Percentiles rank a stretch among this genome's conserved stretches.
phyloP scores from a whole-genome alignment of 2,113 vertebrate genomes.

The Phylloscopus whistleri region DNA sequence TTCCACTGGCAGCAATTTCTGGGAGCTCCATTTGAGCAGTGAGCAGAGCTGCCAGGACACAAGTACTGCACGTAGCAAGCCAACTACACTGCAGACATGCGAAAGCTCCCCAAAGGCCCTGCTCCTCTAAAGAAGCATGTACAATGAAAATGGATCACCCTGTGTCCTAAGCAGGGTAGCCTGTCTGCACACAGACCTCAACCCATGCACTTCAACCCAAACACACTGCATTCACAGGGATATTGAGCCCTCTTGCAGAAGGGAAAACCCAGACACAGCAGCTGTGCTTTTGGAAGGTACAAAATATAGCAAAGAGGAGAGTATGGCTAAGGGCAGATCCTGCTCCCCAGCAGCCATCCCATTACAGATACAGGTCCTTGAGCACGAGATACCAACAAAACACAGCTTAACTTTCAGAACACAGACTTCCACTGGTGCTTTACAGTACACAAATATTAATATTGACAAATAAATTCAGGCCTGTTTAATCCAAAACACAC shows the following conservation, averaged over 20 bases:
- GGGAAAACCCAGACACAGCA: not conserved
- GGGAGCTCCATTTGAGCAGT: not conserved
- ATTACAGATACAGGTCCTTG: not conserved
- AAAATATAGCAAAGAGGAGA: not conserved
- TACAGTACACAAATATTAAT: conserved; percentile 2
- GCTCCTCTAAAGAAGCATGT: not conserved
- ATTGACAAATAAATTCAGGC: not conserved
- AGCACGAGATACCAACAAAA: not conserved
- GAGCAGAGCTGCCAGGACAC: not conserved
- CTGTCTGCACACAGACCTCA: not conserved
- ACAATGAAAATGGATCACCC: not conserved
- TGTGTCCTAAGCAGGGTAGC: not conserved
- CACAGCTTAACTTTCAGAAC: not conserved
- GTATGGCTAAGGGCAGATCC: not conserved
- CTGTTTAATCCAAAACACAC: conserved; percentile 2
- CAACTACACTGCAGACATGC: not conserved
- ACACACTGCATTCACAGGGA: not conserved
- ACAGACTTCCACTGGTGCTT: not conserved
- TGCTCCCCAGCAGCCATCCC: not conserved
- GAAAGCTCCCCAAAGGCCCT: not conserved
- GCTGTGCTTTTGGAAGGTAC: not conserved
- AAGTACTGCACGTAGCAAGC: not conserved
- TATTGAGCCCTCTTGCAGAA: not conserved
- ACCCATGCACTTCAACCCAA: not conserved
- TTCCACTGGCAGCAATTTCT: not conserved